phyloP scores from a whole-genome alignment of 2,888 invertebrate genomes.

The Ophion obscuratus region DNA sequence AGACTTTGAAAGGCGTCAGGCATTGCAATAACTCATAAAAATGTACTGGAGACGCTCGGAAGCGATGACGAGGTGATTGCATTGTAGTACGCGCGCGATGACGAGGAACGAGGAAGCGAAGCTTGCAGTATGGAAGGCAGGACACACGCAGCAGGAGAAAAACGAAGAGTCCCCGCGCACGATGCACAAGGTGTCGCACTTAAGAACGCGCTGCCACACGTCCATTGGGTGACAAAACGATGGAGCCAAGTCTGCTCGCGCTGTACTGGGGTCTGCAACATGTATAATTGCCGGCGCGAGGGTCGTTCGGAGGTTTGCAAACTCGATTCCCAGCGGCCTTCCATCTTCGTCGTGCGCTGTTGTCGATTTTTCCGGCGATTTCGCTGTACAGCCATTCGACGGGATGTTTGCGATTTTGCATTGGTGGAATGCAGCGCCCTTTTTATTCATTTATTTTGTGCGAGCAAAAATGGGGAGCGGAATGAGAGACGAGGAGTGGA shows the following conservation, averaged over 20 bases:
- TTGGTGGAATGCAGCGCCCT: too few species aligned
- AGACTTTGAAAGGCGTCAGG: conserved; percentile 49
- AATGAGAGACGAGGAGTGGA: too few species aligned
- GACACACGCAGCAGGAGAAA: conserved; percentile 35
- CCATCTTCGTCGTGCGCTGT: conserved; percentile 67
- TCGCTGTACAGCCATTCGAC: conserved; percentile 27
- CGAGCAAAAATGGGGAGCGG: too few species aligned
- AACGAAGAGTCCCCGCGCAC: conserved; percentile 36
- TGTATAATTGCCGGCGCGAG: conserved; percentile 76
- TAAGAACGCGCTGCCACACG: conserved; percentile 75
- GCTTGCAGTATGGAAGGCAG: neutral
- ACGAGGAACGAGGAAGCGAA: conserved; percentile 32
- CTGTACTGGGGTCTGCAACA: conserved; percentile 74
- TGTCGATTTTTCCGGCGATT: conserved; percentile 61
- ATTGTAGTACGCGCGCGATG: conserved; percentile 1
- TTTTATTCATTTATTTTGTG: neutral
- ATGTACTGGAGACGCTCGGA: conserved; percentile 33
- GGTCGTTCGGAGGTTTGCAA: conserved; percentile 52
- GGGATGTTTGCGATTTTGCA: too few species aligned
- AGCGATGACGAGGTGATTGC: conserved; percentile 38
- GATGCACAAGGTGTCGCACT: conserved; percentile 15
- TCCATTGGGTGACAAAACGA: conserved; percentile 70
- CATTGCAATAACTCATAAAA: conserved; percentile 54
- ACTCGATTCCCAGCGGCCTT: conserved; percentile 60
- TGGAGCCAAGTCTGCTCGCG: conserved; percentile 22